Conservation (phyloP, 2,888 invertebrate species). For the Pomacea canaliculata region DNA sequence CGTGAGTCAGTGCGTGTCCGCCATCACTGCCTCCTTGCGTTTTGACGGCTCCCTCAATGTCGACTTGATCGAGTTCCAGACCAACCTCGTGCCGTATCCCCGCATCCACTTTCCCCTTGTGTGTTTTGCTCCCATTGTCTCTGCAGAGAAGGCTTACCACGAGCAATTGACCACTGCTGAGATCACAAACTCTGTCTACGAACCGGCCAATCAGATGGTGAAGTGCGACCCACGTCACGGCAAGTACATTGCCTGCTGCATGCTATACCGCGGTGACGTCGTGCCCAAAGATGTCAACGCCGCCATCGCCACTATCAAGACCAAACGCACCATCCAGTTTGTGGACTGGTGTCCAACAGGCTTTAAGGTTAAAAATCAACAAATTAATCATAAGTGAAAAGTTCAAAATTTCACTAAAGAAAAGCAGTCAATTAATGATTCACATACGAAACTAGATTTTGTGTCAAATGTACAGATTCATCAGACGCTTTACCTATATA, state of each 20-base stretch:
- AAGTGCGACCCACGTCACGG: constrained; percentile 53
- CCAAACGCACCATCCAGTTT: no score
- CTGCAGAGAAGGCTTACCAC: constrained; percentile 93
- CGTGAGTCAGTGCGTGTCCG: constrained; percentile 84
- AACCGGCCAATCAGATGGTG: constrained; percentile 62
- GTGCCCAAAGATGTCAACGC: no score
- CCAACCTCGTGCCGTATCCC: constrained; percentile 67
- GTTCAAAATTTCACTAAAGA: no score
- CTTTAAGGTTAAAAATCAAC: no score
- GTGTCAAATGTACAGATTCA: no score
- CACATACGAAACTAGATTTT: no score
- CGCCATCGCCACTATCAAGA: no score
- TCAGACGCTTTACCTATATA: no score
- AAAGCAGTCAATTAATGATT: no score
- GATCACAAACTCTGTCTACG: constrained; percentile 56
- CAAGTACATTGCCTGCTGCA: no score
- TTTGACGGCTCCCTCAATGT: constrained; percentile 73
- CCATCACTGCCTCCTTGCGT: constrained; percentile 70
- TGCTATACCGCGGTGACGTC: constrained; percentile 14
- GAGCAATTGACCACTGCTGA: constrained; percentile 75
- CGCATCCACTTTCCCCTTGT: constrained; percentile 85
- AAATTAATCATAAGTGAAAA: no score
- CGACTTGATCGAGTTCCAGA: constrained; percentile 72
- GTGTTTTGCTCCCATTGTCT: constrained; percentile 93
- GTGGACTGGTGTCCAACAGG: no score